Conservation (phyloP, 2,888 invertebrate species). For the Aplocera efformata region DNA sequence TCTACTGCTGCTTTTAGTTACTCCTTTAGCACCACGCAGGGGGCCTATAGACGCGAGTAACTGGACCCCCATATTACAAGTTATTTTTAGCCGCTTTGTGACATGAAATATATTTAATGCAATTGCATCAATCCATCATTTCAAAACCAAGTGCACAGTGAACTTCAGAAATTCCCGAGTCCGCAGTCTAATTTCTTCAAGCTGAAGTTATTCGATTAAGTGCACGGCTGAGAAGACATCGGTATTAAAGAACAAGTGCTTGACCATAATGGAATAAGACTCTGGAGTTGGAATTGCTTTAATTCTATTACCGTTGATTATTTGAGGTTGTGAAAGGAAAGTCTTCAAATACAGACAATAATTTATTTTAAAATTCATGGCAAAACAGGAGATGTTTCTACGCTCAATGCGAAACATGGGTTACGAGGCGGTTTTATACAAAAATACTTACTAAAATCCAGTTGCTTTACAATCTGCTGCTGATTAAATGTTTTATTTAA, state of each 20-base stretch:
- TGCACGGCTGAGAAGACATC: constrained; percentile 4
- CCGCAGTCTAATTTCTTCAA: background rate
- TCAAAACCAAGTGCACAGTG: no score
- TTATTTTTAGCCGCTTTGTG: no score
- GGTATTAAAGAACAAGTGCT: constrained; percentile 9
- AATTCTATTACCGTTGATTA: constrained; percentile 16
- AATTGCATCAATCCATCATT: no score
- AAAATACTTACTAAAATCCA: no score
- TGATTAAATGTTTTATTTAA: no score
- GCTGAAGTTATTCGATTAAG: constrained; percentile 8
- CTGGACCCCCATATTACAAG: no score
- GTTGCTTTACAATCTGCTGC: no score
- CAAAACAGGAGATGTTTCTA: constrained; percentile 47
- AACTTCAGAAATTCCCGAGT: background rate
- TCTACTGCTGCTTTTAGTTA: no score
- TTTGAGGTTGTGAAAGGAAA: constrained; percentile 10
- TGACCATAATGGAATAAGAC: constrained; percentile 17
- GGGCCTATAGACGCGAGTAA: no score
- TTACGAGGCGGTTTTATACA: background rate
- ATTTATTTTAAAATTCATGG: constrained; percentile 63
- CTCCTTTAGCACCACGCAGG: no score
- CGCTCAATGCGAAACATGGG: constrained; percentile 39
- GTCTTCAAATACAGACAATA: constrained; percentile 38
- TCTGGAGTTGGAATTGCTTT: constrained; percentile 8
- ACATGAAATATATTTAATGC: no score